phyloP scores from a whole-genome alignment of 2,888 invertebrate species.

The Epinotia ramella region DNA sequence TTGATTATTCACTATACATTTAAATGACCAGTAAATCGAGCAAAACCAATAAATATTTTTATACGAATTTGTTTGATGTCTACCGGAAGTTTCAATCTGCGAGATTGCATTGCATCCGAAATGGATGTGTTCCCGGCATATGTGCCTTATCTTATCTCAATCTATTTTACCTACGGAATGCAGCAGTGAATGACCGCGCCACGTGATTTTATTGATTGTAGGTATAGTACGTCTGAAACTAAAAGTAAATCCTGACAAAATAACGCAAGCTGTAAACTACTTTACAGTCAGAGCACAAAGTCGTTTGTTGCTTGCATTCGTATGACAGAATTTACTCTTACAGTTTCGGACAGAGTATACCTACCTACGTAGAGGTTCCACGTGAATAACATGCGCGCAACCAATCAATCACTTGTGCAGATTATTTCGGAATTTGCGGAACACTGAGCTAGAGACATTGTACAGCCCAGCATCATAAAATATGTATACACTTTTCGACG shows the following conservation, averaged over 20 bases:
- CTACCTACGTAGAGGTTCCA: not conserved
- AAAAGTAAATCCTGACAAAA: too few relatives aligned
- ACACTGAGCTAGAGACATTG: not conserved
- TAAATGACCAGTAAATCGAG: not conserved
- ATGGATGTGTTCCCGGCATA: conserved; percentile 10
- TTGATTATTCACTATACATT: too few relatives aligned
- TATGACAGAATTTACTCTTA: too few relatives aligned
- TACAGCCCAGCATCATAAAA: not conserved
- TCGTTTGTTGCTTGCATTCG: too few relatives aligned
- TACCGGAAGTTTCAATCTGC: conserved; percentile 14
- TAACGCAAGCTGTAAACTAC: too few relatives aligned
- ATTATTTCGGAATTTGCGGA: not conserved
- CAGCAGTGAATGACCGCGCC: conserved; percentile 28
- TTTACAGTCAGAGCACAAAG: too few relatives aligned
- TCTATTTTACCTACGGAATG: conserved; percentile 31
- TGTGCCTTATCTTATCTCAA: conserved; percentile 29
- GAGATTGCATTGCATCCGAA: conserved; percentile 28
- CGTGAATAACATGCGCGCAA: not conserved
- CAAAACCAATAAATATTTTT: not conserved
- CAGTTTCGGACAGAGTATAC: too few relatives aligned
- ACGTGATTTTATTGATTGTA: conserved; percentile 20
- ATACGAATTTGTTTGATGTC: not conserved
- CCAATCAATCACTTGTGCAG: not conserved
- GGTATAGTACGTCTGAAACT: too few relatives aligned
- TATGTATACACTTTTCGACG: too few relatives aligned